Percentiles rank a stretch among this genome's conserved stretches.
Conservation (phyloP, 2,888 invertebrate genomes). For the Isotomurus palustris region DNA sequence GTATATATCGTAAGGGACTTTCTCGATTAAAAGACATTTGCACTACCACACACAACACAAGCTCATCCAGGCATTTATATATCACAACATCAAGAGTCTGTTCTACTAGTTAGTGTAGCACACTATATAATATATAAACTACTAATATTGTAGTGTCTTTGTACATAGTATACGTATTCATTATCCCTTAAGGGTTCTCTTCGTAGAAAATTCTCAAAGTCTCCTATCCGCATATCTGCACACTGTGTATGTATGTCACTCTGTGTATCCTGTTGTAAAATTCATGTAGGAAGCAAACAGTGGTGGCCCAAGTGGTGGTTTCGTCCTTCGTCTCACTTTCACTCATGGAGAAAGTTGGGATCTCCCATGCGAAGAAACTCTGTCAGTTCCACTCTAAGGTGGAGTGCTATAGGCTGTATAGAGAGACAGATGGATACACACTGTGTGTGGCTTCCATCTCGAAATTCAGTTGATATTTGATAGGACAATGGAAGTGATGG, state of each 20-base stretch:
- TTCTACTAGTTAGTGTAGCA: not conserved
- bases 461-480: not conserved
- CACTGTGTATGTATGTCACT: too few relatives aligned
- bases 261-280: not conserved
- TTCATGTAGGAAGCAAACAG: too few relatives aligned
- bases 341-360: not conserved
- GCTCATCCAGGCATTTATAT: slow-evolving; percentile 10
- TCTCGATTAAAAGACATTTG: too few relatives aligned
- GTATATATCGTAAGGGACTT: not conserved
- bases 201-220: too few relatives aligned
- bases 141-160: not conserved
- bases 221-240: too few relatives aligned
- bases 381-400: not conserved
- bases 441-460: not conserved
- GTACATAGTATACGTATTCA: not conserved
- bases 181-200: not conserved
- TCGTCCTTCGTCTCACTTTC: not conserved
- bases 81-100: slow-evolving; percentile 9
- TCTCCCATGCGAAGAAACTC: not conserved
- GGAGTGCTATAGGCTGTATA: too few relatives aligned
- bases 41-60: not conserved
- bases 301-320: not conserved
- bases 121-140: not conserved
- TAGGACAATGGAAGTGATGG: too few relatives aligned
- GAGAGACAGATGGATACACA: not conserved